These are phyloP conservation scores for Pseudochirops cupreus DNA, from an alignment of 2,797 vertebrate species.

Conservation along the genomic window DNA sequence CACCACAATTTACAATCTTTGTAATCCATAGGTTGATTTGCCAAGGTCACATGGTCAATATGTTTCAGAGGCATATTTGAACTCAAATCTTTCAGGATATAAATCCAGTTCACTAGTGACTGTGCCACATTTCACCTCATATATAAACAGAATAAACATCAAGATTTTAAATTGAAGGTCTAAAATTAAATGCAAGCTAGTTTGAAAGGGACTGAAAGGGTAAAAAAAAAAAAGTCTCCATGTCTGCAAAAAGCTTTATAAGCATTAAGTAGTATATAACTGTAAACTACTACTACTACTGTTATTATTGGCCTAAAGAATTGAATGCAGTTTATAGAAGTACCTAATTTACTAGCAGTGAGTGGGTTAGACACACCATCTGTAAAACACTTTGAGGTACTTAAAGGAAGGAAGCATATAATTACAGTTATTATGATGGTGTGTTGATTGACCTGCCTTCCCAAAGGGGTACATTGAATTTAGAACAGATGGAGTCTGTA, in stretches of 20 bases:
- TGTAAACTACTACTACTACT: not conserved
- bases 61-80: not conserved
- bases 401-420: not conserved
- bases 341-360: not conserved
- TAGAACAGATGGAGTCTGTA: not conserved
- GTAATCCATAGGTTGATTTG: not conserved
- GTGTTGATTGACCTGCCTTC: conserved; percentile 2
- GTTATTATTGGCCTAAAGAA: not conserved
- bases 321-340: not conserved
- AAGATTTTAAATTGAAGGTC: not conserved
- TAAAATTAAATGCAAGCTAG: not conserved
- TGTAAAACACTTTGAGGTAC: not conserved
- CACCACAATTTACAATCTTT: not conserved
- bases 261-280: not conserved
- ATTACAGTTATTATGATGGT: not conserved
- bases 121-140: not conserved
- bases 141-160: not conserved
- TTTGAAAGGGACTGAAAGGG: not conserved
- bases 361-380: not conserved
- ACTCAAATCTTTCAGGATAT: not conserved
- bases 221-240: not conserved
- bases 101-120: not conserved
- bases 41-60: not conserved
- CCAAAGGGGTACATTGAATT: not conserved
- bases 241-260: not conserved